Base-by-base conservation (phyloP, 2,888 invertebrate genomes). In the Pseudococcus viburni region DNA sequence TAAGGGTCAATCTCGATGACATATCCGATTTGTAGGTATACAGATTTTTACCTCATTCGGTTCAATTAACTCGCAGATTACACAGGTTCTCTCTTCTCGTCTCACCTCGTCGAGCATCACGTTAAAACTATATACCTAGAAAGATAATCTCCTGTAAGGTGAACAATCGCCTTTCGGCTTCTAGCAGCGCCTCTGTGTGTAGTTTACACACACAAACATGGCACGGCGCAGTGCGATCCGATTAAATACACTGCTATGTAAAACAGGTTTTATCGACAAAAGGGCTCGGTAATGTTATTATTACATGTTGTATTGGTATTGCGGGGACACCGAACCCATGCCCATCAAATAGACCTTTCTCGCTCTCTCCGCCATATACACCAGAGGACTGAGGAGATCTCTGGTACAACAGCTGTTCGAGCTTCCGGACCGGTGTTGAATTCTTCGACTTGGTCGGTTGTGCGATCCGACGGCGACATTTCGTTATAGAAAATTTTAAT, bases 181-280 rank as follows among this genome's bases (percentile, higher is more conserved):
- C 73, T 73, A 73, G 12, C 5, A 73, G 33, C 73, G 33, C 73
- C 73, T 73, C 33, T 73, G 73, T 73, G 73, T 73, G 26, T 73
- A 33, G 26, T 73, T 73, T 39, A 73, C 33, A 83, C 33, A 83
- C 80, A 83, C 73, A 46, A 83, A 83, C 80, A 83, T 42, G 17
- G 80, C 12, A n/a, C 59, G 59, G n/a, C 12, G 42, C 42, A 9
- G 42, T 17, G 46, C 33, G 80, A 83, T 83, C 19, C 33, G 42
- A 83, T 83, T 83, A 83, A 83, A 83, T 83, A 83, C 80, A 83
- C 80, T 83, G 33, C 80, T 83, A 83, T 83, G 80, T 83, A 83
- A 83, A 83, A 83, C 80, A 83, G 80, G 80, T 83, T 83, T 83
- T 83, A 83, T 83, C 80, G 80, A 83, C 80, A 83, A 83, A 83